Conservation (phyloP, 2,888 invertebrate species). For the Sinopyrophorus schimmeli region DNA sequence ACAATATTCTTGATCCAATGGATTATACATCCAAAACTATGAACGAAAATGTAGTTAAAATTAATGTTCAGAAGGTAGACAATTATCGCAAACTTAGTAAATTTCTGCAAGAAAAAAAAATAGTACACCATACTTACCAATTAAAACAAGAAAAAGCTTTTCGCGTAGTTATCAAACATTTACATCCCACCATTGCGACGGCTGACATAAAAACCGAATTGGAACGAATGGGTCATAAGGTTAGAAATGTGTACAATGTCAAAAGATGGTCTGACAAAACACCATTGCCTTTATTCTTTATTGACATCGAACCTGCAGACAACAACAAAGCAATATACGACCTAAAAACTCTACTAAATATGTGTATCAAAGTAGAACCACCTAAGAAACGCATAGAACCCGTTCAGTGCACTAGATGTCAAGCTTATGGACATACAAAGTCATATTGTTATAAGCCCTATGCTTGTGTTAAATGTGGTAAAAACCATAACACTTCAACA, state of each 20-base stretch:
- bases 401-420: slow-evolving; percentile 7
- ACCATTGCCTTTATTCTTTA: neutral
- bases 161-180: slow-evolving; percentile 6
- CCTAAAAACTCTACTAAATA: slow-evolving; percentile 3
- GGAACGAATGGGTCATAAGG: too few species aligned
- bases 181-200: neutral
- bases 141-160: neutral
- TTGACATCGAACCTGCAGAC: neutral
- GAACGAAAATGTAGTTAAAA: slow-evolving; percentile 3
- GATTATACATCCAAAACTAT: slow-evolving; percentile 2
- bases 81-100: slow-evolving; percentile 1
- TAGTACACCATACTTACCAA: slow-evolving; percentile 2
- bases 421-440: slow-evolving; percentile 6
- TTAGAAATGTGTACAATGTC: slow-evolving; percentile 1
- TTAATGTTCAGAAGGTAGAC: neutral
- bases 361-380: slow-evolving; percentile 2
- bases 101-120: slow-evolving; percentile 1
- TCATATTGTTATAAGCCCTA: neutral
- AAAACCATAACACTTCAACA: slow-evolving; percentile 1
- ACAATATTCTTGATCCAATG: neutral
- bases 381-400: slow-evolving; percentile 1
- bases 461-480: slow-evolving; percentile 8
- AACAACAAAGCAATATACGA: slow-evolving; percentile 2
- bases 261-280: neutral
- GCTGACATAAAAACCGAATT: neutral